Base-by-base conservation (phyloP, 2,797 vertebrate species). In the Tokudaia muenninki region DNA sequence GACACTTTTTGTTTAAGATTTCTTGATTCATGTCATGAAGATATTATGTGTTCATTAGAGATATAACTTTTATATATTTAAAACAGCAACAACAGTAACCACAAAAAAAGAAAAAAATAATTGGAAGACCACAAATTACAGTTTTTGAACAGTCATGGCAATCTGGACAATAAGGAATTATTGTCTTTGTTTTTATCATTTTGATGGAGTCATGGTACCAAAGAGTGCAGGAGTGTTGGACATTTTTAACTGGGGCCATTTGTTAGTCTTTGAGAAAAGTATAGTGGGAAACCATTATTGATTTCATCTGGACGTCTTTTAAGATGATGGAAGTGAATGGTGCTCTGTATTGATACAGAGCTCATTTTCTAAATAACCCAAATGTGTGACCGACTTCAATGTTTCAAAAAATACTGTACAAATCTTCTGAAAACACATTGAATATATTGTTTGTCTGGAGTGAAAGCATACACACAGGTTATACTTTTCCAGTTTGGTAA, bases 361-460 rank as follows among this genome's bases (percentile, higher is more conserved):
- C 1, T 77, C 10, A 79, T 78, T 44, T 90, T 86, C n/a, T 92
- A 75, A 91, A 80, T 72, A 87, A 74, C 81, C 70, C 86, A 72
- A 92, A 95, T 37, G 11, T 65, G 12, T 11, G 8, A 52, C 83
- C 74, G 90, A 61, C 65, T n/a, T 61, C 55, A 90, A 59, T 59
- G 44, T 88, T 95, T 93, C 41, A 61, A 84, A 91, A 44, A 90
- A 55, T 34, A 78, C 81, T 47, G 86, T 26, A n/a, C 10, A 87
- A 79, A 17, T 96, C 24, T 93, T 88, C 67, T 82, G 55, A 94
- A 61, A 90, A 94, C 12, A 31, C 14, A 77, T 13, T 77, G 70
- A 92, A 26, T 8, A 63, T 29, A 10, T 16, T 87, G 63, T 79
- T 37, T 72, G 22, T 78, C 26, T 78, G 1, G 41, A 44, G 17